Percentiles rank a stretch among this genome's conserved stretches.
Evolutionary conservation across 1,140 invertebrate species (phyloP).

Genomic region (Oedothorax gibbosus): DNA sequence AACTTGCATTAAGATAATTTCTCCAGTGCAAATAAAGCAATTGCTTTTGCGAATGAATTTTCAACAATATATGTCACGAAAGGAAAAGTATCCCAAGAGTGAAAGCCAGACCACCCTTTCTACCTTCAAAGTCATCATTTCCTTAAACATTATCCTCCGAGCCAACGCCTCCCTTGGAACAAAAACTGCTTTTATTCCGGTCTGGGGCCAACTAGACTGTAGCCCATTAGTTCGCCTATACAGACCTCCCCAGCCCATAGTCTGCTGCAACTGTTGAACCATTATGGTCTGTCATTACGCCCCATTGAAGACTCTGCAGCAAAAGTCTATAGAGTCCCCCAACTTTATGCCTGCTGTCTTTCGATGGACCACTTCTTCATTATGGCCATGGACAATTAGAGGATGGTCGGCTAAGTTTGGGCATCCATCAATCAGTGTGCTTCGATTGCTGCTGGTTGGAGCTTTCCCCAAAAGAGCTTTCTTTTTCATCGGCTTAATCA

Average conservation of each 20-base stretch:
- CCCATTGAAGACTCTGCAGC: slow-evolving; percentile 46
- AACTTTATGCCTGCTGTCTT: slow-evolving; percentile 30
- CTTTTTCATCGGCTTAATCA: neutral
- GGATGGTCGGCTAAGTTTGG: slow-evolving; percentile 38
- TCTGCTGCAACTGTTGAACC: slow-evolving; percentile 60
- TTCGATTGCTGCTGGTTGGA: slow-evolving; percentile 23
- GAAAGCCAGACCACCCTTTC: slow-evolving; percentile 5
- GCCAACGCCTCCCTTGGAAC: slow-evolving; percentile 40
- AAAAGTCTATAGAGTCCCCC: slow-evolving; percentile 50
- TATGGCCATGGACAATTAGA: slow-evolving; percentile 53
- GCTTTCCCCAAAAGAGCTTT: neutral
- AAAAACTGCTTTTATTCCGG: slow-evolving; percentile 51
- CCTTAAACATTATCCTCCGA: slow-evolving; percentile 44
- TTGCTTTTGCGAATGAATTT: slow-evolving; percentile 19
- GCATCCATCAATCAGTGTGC: slow-evolving; percentile 54
- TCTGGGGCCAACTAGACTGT: slow-evolving; percentile 34
- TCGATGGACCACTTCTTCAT: slow-evolving; percentile 48
- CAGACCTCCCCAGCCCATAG: slow-evolving; percentile 48
- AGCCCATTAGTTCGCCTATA: slow-evolving; percentile 48
- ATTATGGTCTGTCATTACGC: slow-evolving; percentile 61
- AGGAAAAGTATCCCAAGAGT: slow-evolving; percentile 15
- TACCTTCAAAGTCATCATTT: slow-evolving; percentile 43
- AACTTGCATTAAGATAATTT: neutral
- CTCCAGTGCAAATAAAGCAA: slow-evolving; percentile 7
- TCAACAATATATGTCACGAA: slow-evolving; percentile 40